These are phyloP conservation scores for Paramormyrops kingsleyae DNA, from an alignment of 2,113 vertebrate genomes.

Conservation along the genomic window DNA sequence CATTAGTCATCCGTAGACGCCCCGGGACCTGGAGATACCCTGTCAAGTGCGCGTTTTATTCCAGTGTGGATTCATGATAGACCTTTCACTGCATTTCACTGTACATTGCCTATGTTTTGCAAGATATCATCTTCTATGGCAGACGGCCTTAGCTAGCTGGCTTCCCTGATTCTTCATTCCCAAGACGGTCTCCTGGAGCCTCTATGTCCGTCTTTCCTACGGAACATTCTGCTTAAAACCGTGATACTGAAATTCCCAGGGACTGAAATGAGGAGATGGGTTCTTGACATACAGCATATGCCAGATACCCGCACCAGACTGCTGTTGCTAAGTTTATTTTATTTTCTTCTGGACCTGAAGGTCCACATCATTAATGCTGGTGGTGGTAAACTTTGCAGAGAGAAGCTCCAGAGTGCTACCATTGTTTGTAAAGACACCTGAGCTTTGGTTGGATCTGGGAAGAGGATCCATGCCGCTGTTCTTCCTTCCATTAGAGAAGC, in stretches of 20 bases:
- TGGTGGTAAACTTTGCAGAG: neutral
- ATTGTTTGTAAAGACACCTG: neutral
- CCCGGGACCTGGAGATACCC: neutral
- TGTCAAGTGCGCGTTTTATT: neutral
- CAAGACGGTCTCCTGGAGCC: neutral
- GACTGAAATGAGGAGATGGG: neutral
- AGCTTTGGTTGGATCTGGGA: neutral
- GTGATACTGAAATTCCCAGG: neutral
- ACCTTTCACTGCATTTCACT: neutral
- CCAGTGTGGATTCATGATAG: neutral
- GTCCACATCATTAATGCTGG: neutral
- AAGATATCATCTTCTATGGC: neutral
- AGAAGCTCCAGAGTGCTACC: neutral
- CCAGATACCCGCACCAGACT: neutral
- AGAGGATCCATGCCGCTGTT: neutral
- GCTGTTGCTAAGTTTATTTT: neutral
- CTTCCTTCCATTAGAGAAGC: neutral
- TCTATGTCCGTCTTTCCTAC: neutral
- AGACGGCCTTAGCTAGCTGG: neutral
- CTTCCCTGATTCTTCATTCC: neutral
- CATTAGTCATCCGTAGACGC: neutral
- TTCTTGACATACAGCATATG: neutral
- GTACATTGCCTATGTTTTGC: neutral
- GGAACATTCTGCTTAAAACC: neutral
- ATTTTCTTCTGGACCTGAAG: neutral